A percentile compares a stretch with the other conserved stretches of the same genome.
phyloP scores from a whole-genome alignment of 2,113 vertebrate species.

The Proteles cristata region DNA sequence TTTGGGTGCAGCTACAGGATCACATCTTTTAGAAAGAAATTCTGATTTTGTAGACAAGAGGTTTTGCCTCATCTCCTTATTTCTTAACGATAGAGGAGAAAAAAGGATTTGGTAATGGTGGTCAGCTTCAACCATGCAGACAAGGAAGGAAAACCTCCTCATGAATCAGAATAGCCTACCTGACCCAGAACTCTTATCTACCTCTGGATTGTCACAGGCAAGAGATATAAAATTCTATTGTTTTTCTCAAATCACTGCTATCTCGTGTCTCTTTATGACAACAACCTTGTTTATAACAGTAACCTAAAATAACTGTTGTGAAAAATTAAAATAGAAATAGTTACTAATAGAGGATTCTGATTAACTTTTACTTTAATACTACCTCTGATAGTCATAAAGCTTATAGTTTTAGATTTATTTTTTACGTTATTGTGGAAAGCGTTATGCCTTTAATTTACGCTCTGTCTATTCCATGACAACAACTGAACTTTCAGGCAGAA shows the following conservation, averaged over 20 bases:
- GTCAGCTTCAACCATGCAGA: neutral
- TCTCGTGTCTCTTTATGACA: neutral
- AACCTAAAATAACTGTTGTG: neutral
- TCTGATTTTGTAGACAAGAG: neutral
- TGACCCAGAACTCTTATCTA: neutral
- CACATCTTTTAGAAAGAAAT: neutral
- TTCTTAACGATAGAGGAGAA: neutral
- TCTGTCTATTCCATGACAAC: neutral
- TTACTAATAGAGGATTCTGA: neutral
- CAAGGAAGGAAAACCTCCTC: neutral
- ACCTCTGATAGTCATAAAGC: neutral
- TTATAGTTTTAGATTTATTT: neutral
- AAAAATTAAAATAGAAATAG: neutral
- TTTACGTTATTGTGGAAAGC: neutral
- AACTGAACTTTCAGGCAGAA: neutral
- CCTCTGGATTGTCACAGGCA: neutral
- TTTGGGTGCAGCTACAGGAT: neutral
- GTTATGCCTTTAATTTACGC: neutral
- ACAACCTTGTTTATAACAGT: neutral
- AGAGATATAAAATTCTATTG: neutral
- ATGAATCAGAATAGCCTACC: neutral
- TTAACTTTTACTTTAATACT: neutral
- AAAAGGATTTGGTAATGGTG: neutral
- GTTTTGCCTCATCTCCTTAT: neutral
- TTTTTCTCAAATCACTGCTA: neutral